Evolutionary conservation across 2,888 invertebrate genomes (phyloP), one percentile per base, ranked within the genome.

Genomic region (Aleiodes testaceus): DNA sequence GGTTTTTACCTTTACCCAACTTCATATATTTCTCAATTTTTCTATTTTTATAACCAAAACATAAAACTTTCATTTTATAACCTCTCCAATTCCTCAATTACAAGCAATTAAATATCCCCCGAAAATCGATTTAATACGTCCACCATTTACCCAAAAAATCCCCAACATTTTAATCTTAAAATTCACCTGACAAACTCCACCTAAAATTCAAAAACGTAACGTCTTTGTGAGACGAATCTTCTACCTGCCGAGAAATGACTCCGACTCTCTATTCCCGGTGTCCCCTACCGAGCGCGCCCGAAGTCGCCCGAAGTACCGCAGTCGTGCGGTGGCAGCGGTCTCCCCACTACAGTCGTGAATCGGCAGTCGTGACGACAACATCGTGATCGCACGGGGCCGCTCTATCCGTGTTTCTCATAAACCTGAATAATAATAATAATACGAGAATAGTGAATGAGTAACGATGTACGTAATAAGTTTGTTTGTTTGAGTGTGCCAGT

Each of bases 271-370:
- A 26, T 55, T 59, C 11, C 36, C 47, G 14, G 18, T 53, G 44
- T 20, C 42, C 26, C 20, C 53, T 70, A 22, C 72, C 75, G 72
- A 75, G 77, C 75, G 72, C 66, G 11, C 45, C 79, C 83, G 82
- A 78, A 59, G 53, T 44, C 53, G 16, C 63, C 78, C 83, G 83
- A 66, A 55, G 55, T 50, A 36, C 12, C 78, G 82, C 83, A 82
- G 78, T 75, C 16, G 36, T 26, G 74, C 75, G 73, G 81, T 77
- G 47, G 47, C 53, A 53, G 20, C 47, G 26, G 64, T 72, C 20
- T 82, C 82, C 81, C 80, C 82, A 81, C 80, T 80, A 81, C 86
- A 87, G 87, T 87, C 79, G 74, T 83, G 85, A 82, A 83, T 85
- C 85, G 85, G 85, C 85, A 82, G 82, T 82, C 84, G 86, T 81